These are phyloP conservation scores for Sebastes dallii DNA, from an alignment of 2,797 vertebrate species.

Conservation along the genomic window DNA sequence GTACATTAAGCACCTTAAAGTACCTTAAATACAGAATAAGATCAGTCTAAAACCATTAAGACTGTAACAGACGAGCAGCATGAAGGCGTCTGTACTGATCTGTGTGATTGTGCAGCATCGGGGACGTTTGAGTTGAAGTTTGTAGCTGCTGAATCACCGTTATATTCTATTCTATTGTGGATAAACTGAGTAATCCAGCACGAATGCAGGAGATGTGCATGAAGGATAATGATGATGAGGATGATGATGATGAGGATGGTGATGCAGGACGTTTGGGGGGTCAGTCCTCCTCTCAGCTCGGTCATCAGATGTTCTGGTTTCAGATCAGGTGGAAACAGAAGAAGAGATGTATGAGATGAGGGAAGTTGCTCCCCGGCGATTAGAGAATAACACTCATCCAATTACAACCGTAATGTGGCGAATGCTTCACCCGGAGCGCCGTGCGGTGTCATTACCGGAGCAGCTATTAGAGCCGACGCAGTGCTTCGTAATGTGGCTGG, in stretches of 20 bases:
- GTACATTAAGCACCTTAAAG: background rate
- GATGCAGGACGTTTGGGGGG: background rate
- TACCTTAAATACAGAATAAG: background rate
- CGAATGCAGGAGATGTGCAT: background rate
- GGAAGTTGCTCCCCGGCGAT: constrained; percentile 40
- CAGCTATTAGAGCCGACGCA: constrained; percentile 48
- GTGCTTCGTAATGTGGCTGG: constrained; percentile 45
- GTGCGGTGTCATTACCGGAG: constrained; percentile 54
- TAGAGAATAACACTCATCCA: constrained; percentile 62
- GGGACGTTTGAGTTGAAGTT: background rate
- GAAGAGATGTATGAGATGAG: constrained; percentile 47
- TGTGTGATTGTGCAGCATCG: background rate
- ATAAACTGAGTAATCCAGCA: background rate
- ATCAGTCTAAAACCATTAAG: background rate
- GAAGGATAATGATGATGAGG: background rate
- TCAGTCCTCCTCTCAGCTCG: constrained; percentile 13
- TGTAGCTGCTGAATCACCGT: background rate
- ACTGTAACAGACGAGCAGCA: background rate
- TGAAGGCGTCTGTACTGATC: background rate
- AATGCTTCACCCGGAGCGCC: constrained; percentile 49
- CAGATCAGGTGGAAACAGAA: constrained; percentile 16
- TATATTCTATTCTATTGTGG: background rate
- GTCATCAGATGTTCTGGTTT: constrained; percentile 25
- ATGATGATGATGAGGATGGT: background rate
- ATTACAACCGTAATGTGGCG: constrained; percentile 55